Evolutionary conservation across 2,888 invertebrate genomes (phyloP).

Genomic region (Ephialtes manifestator): DNA sequence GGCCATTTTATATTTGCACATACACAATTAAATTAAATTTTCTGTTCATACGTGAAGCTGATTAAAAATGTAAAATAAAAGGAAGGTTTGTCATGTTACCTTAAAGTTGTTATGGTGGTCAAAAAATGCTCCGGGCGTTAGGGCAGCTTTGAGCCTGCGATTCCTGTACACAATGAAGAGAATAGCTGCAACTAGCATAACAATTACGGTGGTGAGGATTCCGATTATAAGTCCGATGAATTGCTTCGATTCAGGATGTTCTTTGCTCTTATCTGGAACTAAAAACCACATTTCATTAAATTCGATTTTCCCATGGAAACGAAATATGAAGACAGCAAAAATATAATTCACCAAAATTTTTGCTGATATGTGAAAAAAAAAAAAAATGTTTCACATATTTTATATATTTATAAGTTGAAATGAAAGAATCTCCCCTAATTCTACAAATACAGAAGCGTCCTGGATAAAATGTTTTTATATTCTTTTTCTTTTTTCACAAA

Average conservation of each 20-base stretch:
- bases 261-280: conserved; percentile 87
- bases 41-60: not conserved
- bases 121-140: conserved; percentile 81
- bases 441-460: not conserved
- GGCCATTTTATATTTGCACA: too few species aligned
- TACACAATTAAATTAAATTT: too few species aligned
- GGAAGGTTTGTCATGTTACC: conserved; percentile 69
- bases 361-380: too few species aligned
- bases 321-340: not conserved
- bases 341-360: too few species aligned
- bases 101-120: conserved; percentile 83
- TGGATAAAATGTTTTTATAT: not conserved
- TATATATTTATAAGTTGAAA: too few species aligned
- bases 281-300: conserved; percentile 68
- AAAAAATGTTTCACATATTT: too few species aligned
- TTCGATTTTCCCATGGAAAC: not conserved
- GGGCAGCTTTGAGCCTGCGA: conserved; percentile 87
- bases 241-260: conserved; percentile 87
- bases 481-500: too few species aligned
- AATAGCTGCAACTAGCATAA: conserved; percentile 90
- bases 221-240: conserved; percentile 91
- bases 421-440: too few species aligned
- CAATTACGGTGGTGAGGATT: conserved; percentile 90
- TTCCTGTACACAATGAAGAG: conserved; percentile 90
- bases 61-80: not conserved